Percentiles rank a stretch among this genome's conserved stretches.
Conservation (phyloP, 2,797 vertebrate species). For the Leuciscus waleckii region DNA sequence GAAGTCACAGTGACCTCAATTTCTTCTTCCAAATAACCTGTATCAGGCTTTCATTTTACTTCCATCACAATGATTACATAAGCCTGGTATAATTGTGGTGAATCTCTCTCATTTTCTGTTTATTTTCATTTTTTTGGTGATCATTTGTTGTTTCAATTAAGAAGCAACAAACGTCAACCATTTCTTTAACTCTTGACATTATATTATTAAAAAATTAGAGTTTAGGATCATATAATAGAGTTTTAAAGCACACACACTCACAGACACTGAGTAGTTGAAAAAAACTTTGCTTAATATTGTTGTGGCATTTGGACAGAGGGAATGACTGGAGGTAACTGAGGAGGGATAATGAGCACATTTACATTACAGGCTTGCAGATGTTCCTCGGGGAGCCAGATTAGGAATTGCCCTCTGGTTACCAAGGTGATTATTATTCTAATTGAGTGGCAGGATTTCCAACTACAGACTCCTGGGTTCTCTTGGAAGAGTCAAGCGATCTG, state of each 20-base stretch:
- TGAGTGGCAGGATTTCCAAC: constrained; percentile 55
- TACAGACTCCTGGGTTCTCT: constrained; percentile 28
- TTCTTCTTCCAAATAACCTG: constrained; percentile 25
- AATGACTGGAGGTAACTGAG: constrained; percentile 48
- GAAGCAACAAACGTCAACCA: background rate
- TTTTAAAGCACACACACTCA: too few species aligned
- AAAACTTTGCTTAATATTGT: constrained; percentile 37
- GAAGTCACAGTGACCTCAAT: constrained; percentile 20
- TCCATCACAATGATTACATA: background rate
- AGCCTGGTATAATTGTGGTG: too few species aligned
- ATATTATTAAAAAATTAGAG: background rate
- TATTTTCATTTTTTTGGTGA: background rate
- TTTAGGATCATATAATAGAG: background rate
- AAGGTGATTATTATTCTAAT: constrained; percentile 61
- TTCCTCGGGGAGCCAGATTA: constrained; percentile 57
- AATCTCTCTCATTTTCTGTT: background rate
- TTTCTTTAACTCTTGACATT: background rate
- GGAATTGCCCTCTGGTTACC: constrained; percentile 63
- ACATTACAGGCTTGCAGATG: constrained; percentile 58
- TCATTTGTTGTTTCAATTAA: background rate
- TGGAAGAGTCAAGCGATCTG: constrained; percentile 28
- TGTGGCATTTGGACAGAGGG: constrained; percentile 39
- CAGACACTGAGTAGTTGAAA: background rate
- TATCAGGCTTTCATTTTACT: background rate
- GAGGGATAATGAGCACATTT: constrained; percentile 63